Conservation (phyloP, 2,888 invertebrate genomes). For the Andrena camellia region DNA sequence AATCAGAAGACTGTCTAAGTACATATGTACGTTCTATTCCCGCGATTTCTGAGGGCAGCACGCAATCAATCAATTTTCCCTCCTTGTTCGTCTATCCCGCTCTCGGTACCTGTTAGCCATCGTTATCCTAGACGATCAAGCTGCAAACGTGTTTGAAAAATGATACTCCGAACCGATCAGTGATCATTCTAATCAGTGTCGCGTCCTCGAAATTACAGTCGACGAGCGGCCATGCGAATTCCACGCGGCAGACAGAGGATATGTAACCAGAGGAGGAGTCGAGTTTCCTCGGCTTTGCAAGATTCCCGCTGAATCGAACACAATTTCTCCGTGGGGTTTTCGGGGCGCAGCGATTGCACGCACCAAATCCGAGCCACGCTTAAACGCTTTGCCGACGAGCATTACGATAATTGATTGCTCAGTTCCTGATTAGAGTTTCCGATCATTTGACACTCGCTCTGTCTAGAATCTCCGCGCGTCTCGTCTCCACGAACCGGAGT, state of each 20-base stretch:
- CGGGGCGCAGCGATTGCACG: slow-evolving; percentile 48
- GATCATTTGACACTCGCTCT: slow-evolving; percentile 75
- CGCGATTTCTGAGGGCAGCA: too few relatives aligned
- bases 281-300: slow-evolving; percentile 49
- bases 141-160: background rate
- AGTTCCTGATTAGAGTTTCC: slow-evolving; percentile 76
- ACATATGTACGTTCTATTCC: too few relatives aligned
- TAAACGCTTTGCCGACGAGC: slow-evolving; percentile 67
- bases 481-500: slow-evolving; percentile 55
- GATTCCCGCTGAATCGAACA: slow-evolving; percentile 63
- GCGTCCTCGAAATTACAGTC: slow-evolving; percentile 21
- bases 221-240: slow-evolving; percentile 30
- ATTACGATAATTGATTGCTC: slow-evolving; percentile 77
- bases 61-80: too few relatives aligned
- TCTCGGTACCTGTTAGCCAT: too few relatives aligned
- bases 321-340: slow-evolving; percentile 68
- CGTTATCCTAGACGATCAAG: too few relatives aligned
- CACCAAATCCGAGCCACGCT: slow-evolving; percentile 66
- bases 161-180: background rate
- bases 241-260: slow-evolving; percentile 25
- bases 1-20: too few relatives aligned
- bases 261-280: slow-evolving; percentile 28
- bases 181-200: background rate
- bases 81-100: too few relatives aligned
- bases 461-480: slow-evolving; percentile 46